phyloP scores from a whole-genome alignment of 2,113 vertebrate species.

The Aegotheles bennettii region DNA sequence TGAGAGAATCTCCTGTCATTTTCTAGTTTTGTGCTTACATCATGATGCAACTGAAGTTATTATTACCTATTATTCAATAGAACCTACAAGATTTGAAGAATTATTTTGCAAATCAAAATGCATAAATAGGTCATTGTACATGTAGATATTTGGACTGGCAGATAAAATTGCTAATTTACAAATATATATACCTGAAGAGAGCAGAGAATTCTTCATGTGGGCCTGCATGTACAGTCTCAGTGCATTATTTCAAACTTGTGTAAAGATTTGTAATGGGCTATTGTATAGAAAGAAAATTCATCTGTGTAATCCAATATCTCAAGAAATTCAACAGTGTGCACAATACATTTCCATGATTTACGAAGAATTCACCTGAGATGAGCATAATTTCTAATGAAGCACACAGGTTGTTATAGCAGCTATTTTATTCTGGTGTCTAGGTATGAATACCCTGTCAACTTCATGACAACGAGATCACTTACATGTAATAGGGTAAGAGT shows the following conservation, averaged over 20 bases:
- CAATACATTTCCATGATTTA: neutral
- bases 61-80: neutral
- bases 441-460: neutral
- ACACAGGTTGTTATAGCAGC: neutral
- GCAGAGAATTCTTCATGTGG: neutral
- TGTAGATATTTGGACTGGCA: neutral
- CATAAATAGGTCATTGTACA: neutral
- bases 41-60: constrained; percentile 53
- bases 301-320: neutral
- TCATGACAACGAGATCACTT: neutral
- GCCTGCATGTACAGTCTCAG: neutral
- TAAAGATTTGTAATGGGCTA: neutral
- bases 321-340: neutral
- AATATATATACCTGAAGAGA: neutral
- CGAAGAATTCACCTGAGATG: neutral
- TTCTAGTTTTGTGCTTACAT: constrained; percentile 8
- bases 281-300: neutral
- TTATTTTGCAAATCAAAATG: neutral
- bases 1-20: neutral
- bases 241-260: neutral
- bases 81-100: neutral
- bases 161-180: neutral
- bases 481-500: neutral
- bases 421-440: neutral
- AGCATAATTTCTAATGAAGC: neutral